Conservation (phyloP, 1,140 invertebrate species). For the Trichoplusia ni region DNA sequence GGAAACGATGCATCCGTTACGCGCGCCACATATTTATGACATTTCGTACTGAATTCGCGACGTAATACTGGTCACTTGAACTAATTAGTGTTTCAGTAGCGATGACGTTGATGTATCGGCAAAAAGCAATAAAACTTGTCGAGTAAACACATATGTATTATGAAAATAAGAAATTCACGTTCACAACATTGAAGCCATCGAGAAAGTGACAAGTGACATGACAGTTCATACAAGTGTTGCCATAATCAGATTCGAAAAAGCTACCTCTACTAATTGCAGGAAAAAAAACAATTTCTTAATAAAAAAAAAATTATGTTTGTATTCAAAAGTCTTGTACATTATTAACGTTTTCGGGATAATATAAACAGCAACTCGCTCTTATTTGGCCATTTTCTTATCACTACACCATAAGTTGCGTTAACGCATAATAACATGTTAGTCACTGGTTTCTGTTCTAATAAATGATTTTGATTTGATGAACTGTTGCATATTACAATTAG, state of each 20-base stretch:
- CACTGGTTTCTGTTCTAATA: no score
- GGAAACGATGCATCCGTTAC: slow-evolving; percentile 69
- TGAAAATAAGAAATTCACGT: slow-evolving; percentile 62
- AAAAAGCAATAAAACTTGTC: slow-evolving; percentile 59
- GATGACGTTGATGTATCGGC: slow-evolving; percentile 34
- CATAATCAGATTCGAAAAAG: neutral
- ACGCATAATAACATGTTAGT: no score
- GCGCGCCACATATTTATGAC: slow-evolving; percentile 64
- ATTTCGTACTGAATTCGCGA: slow-evolving; percentile 38
- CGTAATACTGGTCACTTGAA: slow-evolving; percentile 22
- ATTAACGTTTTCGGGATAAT: no score
- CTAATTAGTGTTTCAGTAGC: slow-evolving; percentile 17
- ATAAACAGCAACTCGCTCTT: no score
- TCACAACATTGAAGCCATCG: slow-evolving; percentile 71
- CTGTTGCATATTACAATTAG: no score
- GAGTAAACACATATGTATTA: slow-evolving; percentile 63
- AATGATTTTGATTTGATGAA: no score
- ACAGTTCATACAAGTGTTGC: slow-evolving; percentile 48
- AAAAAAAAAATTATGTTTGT: no score
- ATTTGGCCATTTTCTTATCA: no score
- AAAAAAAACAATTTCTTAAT: no score
- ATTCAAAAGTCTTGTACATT: no score
- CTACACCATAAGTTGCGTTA: no score
- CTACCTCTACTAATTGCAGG: neutral
- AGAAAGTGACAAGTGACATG: slow-evolving; percentile 56